Base-by-base conservation (phyloP, 1,140 invertebrate genomes). In the Drosophila repletoides region DNA sequence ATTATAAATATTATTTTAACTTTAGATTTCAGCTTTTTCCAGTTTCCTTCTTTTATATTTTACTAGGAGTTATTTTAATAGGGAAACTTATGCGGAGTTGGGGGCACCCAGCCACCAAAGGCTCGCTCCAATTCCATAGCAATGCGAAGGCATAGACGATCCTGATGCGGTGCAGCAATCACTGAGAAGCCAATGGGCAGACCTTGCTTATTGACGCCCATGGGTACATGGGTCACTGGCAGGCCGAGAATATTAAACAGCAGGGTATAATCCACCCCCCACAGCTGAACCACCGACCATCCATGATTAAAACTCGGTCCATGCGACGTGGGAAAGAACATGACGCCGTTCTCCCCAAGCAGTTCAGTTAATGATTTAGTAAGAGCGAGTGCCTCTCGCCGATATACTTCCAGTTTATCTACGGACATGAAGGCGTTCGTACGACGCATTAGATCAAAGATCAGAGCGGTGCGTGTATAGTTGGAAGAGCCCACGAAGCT, bases 131-230 rank as follows among this genome's bases (percentile, higher is more conserved):
- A 86, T 65, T 96, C 93, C 66, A 91, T 83, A 0, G 96, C 96
- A 2, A 97, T 93, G 2, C 94, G 93, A 17, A 98, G 81, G 58
- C 94, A 95, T 0, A 97, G 81, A 33, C 94, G 92, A 89, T 98
- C 97, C 84, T 94, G 92, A 80, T 93, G 86, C 4, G 92, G 91
- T 0, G 90, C 92, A 0, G 93, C 93, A 60, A 94, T 90, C 55
- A 94, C 93, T 90, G 96, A 96, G 63, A 96, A 86, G 15, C 95
- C 95, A 12, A 96, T 72, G 0, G 96, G 96, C 36, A 96, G 83
- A 1, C 94, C 94, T 9, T 93, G 76, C 0, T 76, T 86, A 64
- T 92, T 91, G 0, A 95, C 40, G 0, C 95, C 95, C 70, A 96
- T 89, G 2, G 91, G 96, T 48, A 95, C 93, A 70, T 95, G 93